Percentiles rank a stretch among this genome's conserved stretches.
These are phyloP conservation scores for Poeciliopsis turrubarensis DNA, from an alignment of 2,113 vertebrate genomes.

Conservation along the genomic window DNA sequence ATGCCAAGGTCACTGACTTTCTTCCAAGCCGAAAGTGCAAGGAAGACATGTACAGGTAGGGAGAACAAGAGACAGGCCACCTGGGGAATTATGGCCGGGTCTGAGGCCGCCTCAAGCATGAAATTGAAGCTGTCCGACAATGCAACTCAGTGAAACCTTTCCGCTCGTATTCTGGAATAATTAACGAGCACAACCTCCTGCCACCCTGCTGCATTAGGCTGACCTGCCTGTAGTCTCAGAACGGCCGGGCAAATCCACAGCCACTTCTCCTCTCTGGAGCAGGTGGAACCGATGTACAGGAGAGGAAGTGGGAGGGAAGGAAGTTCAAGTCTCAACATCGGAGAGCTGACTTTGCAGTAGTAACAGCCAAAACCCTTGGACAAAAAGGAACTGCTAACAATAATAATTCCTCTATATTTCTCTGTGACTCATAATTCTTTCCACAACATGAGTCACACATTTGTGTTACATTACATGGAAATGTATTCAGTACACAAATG, in stretches of 20 bases:
- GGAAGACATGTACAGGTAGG: slow-evolving; percentile 9
- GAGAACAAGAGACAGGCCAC: slow-evolving; percentile 57
- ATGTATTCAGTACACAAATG: not conserved
- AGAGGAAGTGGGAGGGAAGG: not conserved
- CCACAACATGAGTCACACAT: not conserved
- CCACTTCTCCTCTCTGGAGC: slow-evolving; percentile 17
- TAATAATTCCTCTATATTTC: not conserved
- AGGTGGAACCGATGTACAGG: slow-evolving; percentile 27
- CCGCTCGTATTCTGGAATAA: slow-evolving; percentile 77
- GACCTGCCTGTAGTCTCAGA: slow-evolving; percentile 56
- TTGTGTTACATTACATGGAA: not conserved
- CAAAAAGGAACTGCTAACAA: not conserved
- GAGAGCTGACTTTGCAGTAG: not conserved
- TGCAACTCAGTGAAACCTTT: slow-evolving; percentile 69
- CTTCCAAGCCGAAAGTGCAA: slow-evolving; percentile 7
- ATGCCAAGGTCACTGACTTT: slow-evolving; percentile 35
- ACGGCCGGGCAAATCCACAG: slow-evolving; percentile 10
- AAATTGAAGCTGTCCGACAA: slow-evolving; percentile 82
- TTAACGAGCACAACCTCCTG: slow-evolving; percentile 70
- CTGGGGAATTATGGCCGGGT: slow-evolving; percentile 78
- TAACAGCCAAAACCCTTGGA: not conserved
- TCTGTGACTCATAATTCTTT: not conserved
- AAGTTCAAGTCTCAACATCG: slow-evolving; percentile 1
- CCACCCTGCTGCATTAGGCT: slow-evolving; percentile 40
- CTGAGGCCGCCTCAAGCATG: slow-evolving; percentile 78